Conservation (phyloP, 2,888 invertebrate genomes). For the Andrena fulva region DNA sequence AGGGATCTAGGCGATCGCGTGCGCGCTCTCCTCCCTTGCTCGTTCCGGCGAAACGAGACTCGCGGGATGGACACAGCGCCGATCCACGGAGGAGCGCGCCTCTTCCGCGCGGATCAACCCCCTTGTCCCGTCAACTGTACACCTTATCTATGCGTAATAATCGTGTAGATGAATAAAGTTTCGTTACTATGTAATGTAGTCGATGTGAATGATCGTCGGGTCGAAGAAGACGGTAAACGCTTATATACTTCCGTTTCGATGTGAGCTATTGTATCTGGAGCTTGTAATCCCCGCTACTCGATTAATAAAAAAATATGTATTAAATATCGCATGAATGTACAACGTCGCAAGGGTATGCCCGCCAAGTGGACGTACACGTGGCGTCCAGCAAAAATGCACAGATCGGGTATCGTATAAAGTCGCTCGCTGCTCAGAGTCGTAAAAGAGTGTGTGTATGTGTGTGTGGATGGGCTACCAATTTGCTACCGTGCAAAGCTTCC, state of each 20-base stretch:
- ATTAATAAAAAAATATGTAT: slow-evolving; percentile 57
- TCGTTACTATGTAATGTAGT: slow-evolving; percentile 15
- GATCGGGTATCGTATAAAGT: slow-evolving; percentile 43
- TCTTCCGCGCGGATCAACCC: neutral
- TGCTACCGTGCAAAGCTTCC: too few species aligned
- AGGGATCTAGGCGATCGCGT: neutral
- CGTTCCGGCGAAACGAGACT: neutral
- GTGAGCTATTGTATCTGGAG: slow-evolving; percentile 14
- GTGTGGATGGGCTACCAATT: too few species aligned
- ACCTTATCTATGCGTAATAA: slow-evolving; percentile 3
- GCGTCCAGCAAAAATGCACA: slow-evolving; percentile 24
- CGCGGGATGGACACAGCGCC: too few species aligned
- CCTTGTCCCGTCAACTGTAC: slow-evolving; percentile 10
- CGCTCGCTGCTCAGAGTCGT: slow-evolving; percentile 32
- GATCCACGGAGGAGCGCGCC: neutral
- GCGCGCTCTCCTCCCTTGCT: neutral
- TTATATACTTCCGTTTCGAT: neutral
- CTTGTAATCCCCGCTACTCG: slow-evolving; percentile 8
- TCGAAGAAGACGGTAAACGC: slow-evolving; percentile 10
- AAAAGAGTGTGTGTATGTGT: slow-evolving; percentile 24
- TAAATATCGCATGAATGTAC: slow-evolving; percentile 53
- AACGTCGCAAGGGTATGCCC: neutral
- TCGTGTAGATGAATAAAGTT: slow-evolving; percentile 30
- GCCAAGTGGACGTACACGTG: neutral
- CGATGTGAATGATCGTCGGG: slow-evolving; percentile 15